Base-by-base conservation (phyloP, 2,888 invertebrate genomes). In the Luffia ferchaultella region DNA sequence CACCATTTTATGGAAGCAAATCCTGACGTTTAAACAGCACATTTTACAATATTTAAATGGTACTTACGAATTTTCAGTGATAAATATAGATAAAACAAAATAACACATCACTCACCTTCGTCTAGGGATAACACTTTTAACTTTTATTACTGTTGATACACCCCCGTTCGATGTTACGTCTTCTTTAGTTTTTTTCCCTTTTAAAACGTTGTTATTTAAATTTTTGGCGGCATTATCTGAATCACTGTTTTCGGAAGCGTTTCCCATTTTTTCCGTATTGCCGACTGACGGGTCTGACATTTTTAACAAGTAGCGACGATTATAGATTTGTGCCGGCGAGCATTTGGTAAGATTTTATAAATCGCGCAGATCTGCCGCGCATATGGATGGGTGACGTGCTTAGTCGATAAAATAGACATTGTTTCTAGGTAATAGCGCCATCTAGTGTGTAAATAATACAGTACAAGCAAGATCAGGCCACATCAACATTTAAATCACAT, bases 321-420 rank as follows among this genome's bases (percentile, higher is more conserved):
- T 80, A 80, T 78, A 76, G 80, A 80, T 80, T 80, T 79, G 69
- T 68, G 76, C 64, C 71, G 67, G 70, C 67, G 60, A 64, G 68
- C 73, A 73, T 78, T 78, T 74, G 74, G 68, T 65, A 63, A 64
- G 73, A 79, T 73, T 76, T 82, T 80, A 74, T 80, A 82, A 73
- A 73, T 73, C 78, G 79, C 82, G 82, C 83, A 83, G 67, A 43
- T 60, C 68, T 67, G 74, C 70, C 78, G 82, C 82, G 83, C 83
- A 83, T 75, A 63, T 67, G 3, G 52, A 63, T 67, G 3, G 52
- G 54, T 70, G 73, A 71, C 70, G 65, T 57, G 49, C 56, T 52
- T 46, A 18, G 70, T 73, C 64, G 75, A 58, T 74, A 68, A 67
- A 71, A 54, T 64, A 74, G 70, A 17, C 15, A 7, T 20, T 17